Evolutionary conservation across 2,888 invertebrate species (phyloP).

Genomic region (Mechanitis messenoides): DNA sequence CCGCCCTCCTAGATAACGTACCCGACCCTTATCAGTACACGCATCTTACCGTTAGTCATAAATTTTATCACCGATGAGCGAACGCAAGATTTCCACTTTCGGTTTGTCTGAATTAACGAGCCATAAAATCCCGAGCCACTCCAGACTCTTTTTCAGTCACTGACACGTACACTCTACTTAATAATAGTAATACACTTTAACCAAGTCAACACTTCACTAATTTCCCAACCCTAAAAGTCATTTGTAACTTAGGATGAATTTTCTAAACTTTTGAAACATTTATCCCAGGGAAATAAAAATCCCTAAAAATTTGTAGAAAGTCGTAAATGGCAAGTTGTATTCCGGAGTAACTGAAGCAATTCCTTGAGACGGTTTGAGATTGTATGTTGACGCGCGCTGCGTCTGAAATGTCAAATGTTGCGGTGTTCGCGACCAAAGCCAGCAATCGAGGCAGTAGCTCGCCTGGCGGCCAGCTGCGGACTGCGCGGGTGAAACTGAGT

Average conservation of each 20-base stretch:
- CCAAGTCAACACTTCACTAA: conserved; percentile 44
- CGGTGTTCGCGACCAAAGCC: conserved; percentile 33
- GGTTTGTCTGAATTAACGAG: conserved; percentile 65
- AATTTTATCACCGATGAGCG: conserved; percentile 73
- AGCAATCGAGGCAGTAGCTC: conserved; percentile 50
- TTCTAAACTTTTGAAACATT: conserved; percentile 7
- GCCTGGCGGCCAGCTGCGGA: conserved; percentile 68
- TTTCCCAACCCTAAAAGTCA: conserved; percentile 13
- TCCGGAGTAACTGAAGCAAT: conserved; percentile 43
- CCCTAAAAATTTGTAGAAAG: conserved; percentile 7
- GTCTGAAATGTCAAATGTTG: conserved; percentile 58
- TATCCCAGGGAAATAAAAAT: neutral
- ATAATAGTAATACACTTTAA: conserved; percentile 39
- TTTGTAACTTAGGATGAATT: conserved; percentile 8
- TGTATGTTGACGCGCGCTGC: conserved; percentile 61
- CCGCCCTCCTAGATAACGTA: conserved; percentile 54
- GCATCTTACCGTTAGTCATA: conserved; percentile 74
- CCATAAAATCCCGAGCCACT: conserved; percentile 63
- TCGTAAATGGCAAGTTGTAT: conserved; percentile 12
- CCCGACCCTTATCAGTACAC: conserved; percentile 66
- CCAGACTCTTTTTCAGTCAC: conserved; percentile 61
- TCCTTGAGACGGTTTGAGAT: conserved; percentile 63
- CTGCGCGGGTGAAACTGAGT: conserved; percentile 54
- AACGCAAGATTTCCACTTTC: conserved; percentile 60
- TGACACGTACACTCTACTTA: conserved; percentile 58